Evolutionary conservation across 2,113 vertebrate genomes (phyloP).

Genomic region (Phodopus roborovskii): DNA sequence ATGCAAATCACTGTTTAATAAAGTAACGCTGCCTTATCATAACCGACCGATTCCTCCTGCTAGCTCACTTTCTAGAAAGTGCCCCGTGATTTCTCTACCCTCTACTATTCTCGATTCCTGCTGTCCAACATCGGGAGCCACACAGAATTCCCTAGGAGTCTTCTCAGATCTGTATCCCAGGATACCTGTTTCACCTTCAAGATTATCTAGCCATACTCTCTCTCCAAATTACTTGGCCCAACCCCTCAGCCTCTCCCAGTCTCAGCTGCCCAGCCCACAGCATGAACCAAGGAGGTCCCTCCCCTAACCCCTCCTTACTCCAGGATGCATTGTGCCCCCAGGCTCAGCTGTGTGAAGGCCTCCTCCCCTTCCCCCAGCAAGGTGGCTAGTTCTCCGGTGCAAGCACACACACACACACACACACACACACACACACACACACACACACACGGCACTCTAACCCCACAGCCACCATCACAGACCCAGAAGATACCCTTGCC

Average conservation of each 20-base stretch:
- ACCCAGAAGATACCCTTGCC: not conserved
- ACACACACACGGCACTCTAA: not conserved
- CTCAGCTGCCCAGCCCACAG: not conserved
- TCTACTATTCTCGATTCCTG: not conserved
- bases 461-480: not conserved
- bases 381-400: not conserved
- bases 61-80: not conserved
- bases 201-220: not conserved
- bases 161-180: not conserved
- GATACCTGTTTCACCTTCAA: not conserved
- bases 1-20: not conserved
- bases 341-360: slow-evolving; percentile 1
- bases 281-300: not conserved
- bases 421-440: no score
- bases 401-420: no score
- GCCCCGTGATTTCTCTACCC: not conserved
- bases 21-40: not conserved
- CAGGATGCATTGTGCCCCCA: not conserved
- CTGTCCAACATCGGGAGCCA: not conserved
- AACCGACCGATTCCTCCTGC: not conserved
- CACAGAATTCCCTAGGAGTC: not conserved
- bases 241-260: not conserved
- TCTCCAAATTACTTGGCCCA: not conserved
- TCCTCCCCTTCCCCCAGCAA: slow-evolving; percentile 36
- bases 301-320: not conserved